A percentile compares a stretch with the other conserved stretches of the same genome.
Conservation (phyloP, 35 echinoderm and acorn worm species). For the Diadema setosum region DNA sequence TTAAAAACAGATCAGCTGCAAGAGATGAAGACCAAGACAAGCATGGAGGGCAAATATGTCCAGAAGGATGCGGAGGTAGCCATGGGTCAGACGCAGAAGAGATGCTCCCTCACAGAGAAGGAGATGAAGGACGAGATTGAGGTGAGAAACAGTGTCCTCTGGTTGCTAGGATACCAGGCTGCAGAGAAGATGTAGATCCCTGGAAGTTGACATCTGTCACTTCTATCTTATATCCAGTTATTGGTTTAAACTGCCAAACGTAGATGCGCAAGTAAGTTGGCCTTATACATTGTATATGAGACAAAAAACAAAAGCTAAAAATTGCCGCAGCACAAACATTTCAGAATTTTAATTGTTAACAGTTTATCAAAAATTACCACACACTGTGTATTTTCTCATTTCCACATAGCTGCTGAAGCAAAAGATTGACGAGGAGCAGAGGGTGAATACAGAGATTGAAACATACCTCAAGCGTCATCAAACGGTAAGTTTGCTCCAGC, state of each 20-base stretch:
- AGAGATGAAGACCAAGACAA: constrained; percentile 99
- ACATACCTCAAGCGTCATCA: constrained; percentile 90
- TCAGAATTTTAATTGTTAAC: too few species aligned
- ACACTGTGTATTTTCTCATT: not conserved
- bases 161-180: too few species aligned
- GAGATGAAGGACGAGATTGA: constrained; percentile 94
- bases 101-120: constrained; percentile 83
- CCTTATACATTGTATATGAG: too few species aligned
- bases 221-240: too few species aligned
- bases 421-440: constrained; percentile 81
- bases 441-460: constrained; percentile 95
- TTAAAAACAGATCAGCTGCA: constrained; percentile 91
- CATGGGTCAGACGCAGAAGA: constrained; percentile 90
- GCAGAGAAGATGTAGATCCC: too few species aligned
- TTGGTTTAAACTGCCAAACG: too few species aligned
- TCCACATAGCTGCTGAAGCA: constrained; percentile 56
- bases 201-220: too few species aligned
- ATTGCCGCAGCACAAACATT: too few species aligned
- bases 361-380: too few species aligned
- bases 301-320: too few species aligned
- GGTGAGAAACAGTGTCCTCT: too few species aligned
- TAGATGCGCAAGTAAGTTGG: too few species aligned
- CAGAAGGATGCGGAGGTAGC: constrained; percentile 98
- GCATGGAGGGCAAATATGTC: constrained; percentile 98
- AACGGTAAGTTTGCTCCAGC: constrained; percentile 50